Base-by-base conservation (phyloP, 2,888 invertebrate species). In the Clivina fossor region DNA sequence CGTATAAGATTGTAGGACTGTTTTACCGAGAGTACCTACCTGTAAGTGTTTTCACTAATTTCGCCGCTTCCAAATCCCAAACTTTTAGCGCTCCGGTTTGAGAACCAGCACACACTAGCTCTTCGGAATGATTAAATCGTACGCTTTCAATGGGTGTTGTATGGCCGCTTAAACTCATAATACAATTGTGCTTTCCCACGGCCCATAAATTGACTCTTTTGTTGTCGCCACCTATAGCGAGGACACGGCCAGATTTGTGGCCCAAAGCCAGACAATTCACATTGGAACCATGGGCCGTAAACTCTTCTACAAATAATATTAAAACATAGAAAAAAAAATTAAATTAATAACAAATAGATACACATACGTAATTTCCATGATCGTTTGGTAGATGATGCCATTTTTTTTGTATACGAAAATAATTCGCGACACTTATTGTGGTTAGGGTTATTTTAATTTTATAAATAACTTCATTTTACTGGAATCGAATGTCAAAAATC, bases 141-240 rank as follows among this genome's bases (percentile, higher is more conserved):
- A 97, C 96, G 74, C 94, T 92, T 76, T 95, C 94, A 63, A 97
- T 88, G 11, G 94, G 86, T 46, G 94, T 92, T 62, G 91, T 90
- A 72, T 97, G 96, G 1, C 95, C 97, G 73, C 90, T 90, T 62
- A 97, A 78, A 71, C 93, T 93, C 94, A 97, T 91, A 69, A 97
- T 90, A 77, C 94, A 95, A 73, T 90, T 92, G 67, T 90, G 88
- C 70, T 95, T 90, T 30, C 95, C 96, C 61, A 96, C 90, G 9
- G 95, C 93, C 96, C 96, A 97, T 63, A 97, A 77, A 76, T 97
- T 97, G 48, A 97, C 95, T 76, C 94, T 95, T 72, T 93, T 91
- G 77, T 97, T 97, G 72, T 95, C 94, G 58, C 97, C 96, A 54
- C 97, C 97, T 58, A 93, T 93, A 32, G 90, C 93, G 72, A 94